Conservation (phyloP, 2,797 vertebrate species). For the Pseudopleuronectes americanus region DNA sequence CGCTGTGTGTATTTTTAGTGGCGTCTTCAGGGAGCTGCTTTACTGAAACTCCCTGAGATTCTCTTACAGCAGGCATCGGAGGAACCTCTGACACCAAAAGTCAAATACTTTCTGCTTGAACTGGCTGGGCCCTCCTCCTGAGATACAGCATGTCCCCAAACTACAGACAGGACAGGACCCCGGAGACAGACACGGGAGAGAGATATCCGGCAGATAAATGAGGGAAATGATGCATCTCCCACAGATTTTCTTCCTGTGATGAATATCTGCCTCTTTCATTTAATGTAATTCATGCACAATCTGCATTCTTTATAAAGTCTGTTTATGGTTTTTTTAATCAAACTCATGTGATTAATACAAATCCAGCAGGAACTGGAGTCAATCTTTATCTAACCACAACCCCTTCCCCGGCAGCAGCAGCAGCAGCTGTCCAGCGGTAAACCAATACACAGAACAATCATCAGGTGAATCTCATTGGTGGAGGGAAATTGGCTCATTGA, state of each 20-base stretch:
- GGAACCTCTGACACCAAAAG: conserved; percentile 56
- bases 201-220: neutral
- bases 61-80: conserved; percentile 39
- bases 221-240: neutral
- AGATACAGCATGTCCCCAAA: conserved; percentile 37
- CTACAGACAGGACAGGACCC: conserved; percentile 32
- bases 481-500: conserved; percentile 68
- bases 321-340: conserved; percentile 48
- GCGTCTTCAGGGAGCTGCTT: conserved; percentile 37
- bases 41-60: conserved; percentile 31
- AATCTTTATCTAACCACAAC: conserved; percentile 58
- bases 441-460: conserved; percentile 71
- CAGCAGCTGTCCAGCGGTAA: conserved; percentile 70
- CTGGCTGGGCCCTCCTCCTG: conserved; percentile 24
- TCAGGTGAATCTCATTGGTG: conserved; percentile 67
- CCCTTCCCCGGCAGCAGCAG: conserved; percentile 65
- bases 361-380: conserved; percentile 47
- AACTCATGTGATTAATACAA: conserved; percentile 63
- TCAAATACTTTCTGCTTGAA: conserved; percentile 48
- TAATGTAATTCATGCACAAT: conserved; percentile 14
- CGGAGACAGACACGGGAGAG: conserved; percentile 13
- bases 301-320: conserved; percentile 28
- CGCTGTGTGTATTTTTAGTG: conserved; percentile 37
- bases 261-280: conserved; percentile 8
- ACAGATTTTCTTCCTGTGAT: neutral